Conservation (phyloP, 2,113 vertebrate species). For the Chamaetylas fuelleborni region DNA sequence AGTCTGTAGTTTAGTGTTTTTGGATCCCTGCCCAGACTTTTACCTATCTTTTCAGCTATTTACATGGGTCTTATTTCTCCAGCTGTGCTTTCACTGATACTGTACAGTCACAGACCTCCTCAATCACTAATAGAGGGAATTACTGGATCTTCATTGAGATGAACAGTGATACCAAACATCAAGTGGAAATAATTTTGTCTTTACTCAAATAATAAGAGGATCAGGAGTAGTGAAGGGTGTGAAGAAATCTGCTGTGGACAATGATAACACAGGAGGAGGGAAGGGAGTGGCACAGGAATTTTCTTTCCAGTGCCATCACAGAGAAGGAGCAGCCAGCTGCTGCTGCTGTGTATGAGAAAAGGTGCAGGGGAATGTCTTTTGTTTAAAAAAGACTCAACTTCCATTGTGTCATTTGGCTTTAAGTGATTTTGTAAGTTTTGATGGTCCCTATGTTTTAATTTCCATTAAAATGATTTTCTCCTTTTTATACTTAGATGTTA, state of each 20-base stretch:
- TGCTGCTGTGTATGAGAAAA: not conserved
- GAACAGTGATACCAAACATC: slow-evolving; percentile 29
- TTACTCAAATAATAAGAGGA: slow-evolving; percentile 8
- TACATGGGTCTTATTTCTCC: slow-evolving; percentile 86
- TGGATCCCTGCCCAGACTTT: slow-evolving; percentile 83
- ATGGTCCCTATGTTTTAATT: not conserved
- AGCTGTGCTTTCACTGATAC: slow-evolving; percentile 82
- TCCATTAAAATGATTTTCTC: not conserved
- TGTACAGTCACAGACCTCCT: slow-evolving; percentile 59
- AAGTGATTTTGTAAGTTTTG: not conserved
- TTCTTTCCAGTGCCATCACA: not conserved
- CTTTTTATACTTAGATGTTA: not conserved
- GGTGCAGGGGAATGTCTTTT: slow-evolving; percentile 25
- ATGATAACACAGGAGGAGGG: not conserved
- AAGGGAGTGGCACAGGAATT: slow-evolving; percentile 16
- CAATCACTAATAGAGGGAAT: slow-evolving; percentile 49
- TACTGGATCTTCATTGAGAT: slow-evolving; percentile 53
- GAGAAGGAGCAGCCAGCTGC: slow-evolving; percentile 20
- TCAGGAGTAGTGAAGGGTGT: slow-evolving; percentile 46
- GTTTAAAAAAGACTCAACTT: slow-evolving; percentile 13
- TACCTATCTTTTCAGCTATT: slow-evolving; percentile 97
- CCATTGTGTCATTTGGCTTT: slow-evolving; percentile 6
- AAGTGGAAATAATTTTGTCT: slow-evolving; percentile 46
- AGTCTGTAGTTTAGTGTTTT: slow-evolving; percentile 85
- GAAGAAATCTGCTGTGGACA: slow-evolving; percentile 54